Evolutionary conservation across 2,797 vertebrate species (phyloP).

Genomic region (Lycodopsis pacificus): DNA sequence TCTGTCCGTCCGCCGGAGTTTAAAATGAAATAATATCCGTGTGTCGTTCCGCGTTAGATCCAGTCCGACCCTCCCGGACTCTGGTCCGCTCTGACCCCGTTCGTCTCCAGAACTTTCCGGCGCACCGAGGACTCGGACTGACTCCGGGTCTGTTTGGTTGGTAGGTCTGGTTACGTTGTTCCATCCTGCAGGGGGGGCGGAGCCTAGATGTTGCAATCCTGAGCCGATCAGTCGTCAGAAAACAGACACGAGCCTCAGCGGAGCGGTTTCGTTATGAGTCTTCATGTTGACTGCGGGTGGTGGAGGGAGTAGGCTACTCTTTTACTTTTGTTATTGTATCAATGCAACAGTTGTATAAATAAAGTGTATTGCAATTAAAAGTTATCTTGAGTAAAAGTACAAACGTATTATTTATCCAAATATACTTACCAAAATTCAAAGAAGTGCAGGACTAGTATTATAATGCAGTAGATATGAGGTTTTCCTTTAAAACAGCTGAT

Average conservation of each 20-base stretch:
- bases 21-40: neutral
- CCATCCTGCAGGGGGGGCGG: slow-evolving; percentile 59
- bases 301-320: neutral
- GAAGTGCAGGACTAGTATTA: too few relatives aligned
- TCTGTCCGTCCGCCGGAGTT: neutral
- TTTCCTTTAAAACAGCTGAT: slow-evolving; percentile 7
- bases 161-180: slow-evolving; percentile 45
- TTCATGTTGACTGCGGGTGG: too few relatives aligned
- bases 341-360: neutral
- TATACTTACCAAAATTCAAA: neutral
- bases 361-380: too few relatives aligned
- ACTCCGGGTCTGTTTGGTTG: slow-evolving; percentile 29
- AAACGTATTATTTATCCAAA: neutral
- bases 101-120: slow-evolving; percentile 36
- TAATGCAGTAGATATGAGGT: too few relatives aligned
- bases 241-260: neutral
- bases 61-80: neutral
- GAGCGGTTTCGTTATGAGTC: neutral
- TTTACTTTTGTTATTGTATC: neutral
- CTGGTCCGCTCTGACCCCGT: neutral
- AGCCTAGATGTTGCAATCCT: slow-evolving; percentile 70
- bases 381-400: neutral
- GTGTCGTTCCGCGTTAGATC: neutral
- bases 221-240: slow-evolving; percentile 64
- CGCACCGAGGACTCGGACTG: slow-evolving; percentile 21